phyloP scores from a whole-genome alignment of 1,140 invertebrate genomes.

The Meloidogyne floridensis region DNA sequence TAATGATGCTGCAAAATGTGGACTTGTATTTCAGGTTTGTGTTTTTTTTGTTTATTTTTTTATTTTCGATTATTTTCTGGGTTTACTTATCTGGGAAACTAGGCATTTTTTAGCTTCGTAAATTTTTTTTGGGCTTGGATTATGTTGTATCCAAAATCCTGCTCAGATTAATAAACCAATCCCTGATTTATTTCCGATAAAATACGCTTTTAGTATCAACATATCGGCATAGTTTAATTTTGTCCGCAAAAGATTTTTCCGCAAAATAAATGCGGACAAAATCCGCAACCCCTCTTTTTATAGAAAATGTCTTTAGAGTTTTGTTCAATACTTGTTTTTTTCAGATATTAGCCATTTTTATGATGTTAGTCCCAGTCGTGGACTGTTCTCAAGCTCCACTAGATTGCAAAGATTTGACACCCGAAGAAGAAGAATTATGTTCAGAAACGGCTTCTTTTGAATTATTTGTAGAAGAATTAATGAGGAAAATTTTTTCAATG shows the following conservation, averaged over 20 bases:
- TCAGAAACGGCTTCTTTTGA: conserved; percentile 81
- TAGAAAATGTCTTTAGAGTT: too few relatives aligned
- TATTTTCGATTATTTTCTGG: background rate
- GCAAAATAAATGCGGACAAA: too few relatives aligned
- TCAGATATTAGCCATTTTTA: conserved; percentile 33
- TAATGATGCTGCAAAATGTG: conserved; percentile 83
- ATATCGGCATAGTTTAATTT: too few relatives aligned
- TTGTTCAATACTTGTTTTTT: conserved; percentile 3
- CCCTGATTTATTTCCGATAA: too few relatives aligned
- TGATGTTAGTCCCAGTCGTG: conserved; percentile 71
- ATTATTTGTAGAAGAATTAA: conserved; percentile 82
- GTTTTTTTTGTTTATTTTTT: conserved; percentile 22
- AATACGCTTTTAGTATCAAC: too few relatives aligned
- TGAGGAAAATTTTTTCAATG: conserved; percentile 72
- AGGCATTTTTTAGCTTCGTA: too few relatives aligned
- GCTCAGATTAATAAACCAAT: too few relatives aligned
- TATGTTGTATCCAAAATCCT: too few relatives aligned
- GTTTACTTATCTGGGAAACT: too few relatives aligned
- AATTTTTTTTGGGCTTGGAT: too few relatives aligned
- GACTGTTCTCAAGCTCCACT: conserved; percentile 79
- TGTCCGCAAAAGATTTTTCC: too few relatives aligned
- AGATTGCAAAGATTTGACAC: conserved; percentile 74
- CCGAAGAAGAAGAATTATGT: conserved; percentile 69
- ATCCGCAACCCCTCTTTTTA: background rate
- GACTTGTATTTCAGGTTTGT: conserved; percentile 69